These are phyloP conservation scores for Octomys mimax DNA, from an alignment of 2,797 vertebrate genomes.

Conservation along the genomic window DNA sequence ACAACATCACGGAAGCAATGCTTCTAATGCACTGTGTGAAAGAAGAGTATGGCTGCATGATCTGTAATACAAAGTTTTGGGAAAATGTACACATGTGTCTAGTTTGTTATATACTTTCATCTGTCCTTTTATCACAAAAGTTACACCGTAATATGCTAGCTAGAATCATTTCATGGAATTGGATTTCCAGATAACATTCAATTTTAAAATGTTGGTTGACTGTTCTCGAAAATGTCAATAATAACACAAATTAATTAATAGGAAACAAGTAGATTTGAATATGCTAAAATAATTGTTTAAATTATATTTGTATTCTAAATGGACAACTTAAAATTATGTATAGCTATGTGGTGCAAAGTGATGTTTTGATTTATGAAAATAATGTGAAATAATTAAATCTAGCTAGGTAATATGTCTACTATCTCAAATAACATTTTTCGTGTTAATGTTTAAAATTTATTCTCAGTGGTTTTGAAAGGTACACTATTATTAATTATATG, in stretches of 20 bases:
- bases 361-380: background rate
- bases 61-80: background rate
- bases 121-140: background rate
- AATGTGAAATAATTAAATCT: background rate
- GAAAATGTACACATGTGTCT: background rate
- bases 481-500: background rate
- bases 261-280: background rate
- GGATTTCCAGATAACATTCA: background rate
- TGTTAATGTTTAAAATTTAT: background rate
- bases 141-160: background rate
- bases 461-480: background rate
- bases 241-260: background rate
- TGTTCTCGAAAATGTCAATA: background rate
- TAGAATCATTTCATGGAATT: background rate
- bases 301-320: background rate
- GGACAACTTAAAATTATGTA: background rate
- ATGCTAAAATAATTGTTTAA: background rate
- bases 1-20: background rate
- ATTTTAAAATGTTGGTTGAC: background rate
- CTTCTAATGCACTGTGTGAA: background rate
- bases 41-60: background rate
- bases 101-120: background rate
- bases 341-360: background rate
- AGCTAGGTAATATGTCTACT: background rate
- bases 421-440: background rate